Conservation (phyloP, 2,113 vertebrate species). For the Erythrolamprus reginae region DNA sequence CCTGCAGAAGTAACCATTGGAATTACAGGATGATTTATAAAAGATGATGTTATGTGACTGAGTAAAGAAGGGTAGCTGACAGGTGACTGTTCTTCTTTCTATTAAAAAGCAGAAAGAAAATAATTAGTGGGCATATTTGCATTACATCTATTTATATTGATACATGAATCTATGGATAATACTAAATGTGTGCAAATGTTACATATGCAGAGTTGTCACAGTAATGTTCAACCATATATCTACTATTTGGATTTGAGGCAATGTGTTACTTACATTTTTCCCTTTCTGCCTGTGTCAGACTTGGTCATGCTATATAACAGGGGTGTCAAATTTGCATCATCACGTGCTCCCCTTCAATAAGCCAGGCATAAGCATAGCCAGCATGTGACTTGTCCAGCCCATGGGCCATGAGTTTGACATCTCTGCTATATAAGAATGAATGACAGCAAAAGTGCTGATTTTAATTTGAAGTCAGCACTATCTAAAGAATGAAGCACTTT, state of each 20-base stretch:
- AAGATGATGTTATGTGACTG: constrained; percentile 78
- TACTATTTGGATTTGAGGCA: not conserved
- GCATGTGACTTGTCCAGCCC: too few relatives aligned
- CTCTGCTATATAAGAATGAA: not conserved
- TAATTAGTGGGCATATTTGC: constrained; percentile 9
- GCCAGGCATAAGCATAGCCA: too few relatives aligned
- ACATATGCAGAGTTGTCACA: not conserved
- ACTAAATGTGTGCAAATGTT: not conserved
- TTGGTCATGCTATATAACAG: not conserved
- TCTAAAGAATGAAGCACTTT: not conserved
- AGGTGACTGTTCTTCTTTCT: constrained; percentile 70
- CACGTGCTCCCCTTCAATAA: too few relatives aligned
- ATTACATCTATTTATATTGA: not conserved
- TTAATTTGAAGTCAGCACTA: not conserved
- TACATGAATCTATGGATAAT: not conserved
- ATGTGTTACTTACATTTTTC: not conserved
- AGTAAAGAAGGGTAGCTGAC: constrained; percentile 83
- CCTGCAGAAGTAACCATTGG: constrained; percentile 68
- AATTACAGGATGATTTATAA: constrained; percentile 81
- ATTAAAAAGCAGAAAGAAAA: constrained; percentile 31
- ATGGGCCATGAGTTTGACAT: too few relatives aligned
- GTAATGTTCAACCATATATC: not conserved
- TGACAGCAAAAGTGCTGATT: not conserved
- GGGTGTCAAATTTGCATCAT: too few relatives aligned
- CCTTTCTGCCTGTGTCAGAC: not conserved